Evolutionary conservation across 2,888 invertebrate species (phyloP), one percentile per base, ranked within the genome.

Genomic region (Lymantria monacha): DNA sequence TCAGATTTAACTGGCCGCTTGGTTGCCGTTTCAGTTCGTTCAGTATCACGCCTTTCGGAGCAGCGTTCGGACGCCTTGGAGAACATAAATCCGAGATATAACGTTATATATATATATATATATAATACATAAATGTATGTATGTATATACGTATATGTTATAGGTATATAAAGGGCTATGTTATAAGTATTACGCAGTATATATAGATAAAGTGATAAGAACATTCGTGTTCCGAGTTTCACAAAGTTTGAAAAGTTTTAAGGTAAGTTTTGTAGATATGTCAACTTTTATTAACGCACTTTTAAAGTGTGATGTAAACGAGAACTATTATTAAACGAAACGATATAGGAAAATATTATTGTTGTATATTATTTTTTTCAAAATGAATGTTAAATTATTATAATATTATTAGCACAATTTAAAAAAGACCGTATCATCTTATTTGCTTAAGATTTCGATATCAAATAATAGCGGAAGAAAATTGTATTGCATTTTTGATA

Each of bases 221-320:
- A 46, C 11, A 33, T 11, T 30, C 43, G 56, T 51, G 53, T 46
- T 48, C 36, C 38, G 59, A 55, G 62, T 55, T 48, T 11, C 22
- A 54, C 47, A 56, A 58, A 65, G 55, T 68, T 63, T 54, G 9
- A 14, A 45, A 66, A 65, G 48, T 66, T 66, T 46, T 14, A 15
- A 9, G 66, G 66, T 67, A 48, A 67, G 66, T 67, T 67, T 51
- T 10, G 1, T 57, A 66, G 51, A 68, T 63, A 52, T 22, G 14
- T 63, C 49, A 66, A 66, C 55, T 60, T 68, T 63, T 66, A 44
- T 33, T 7, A 8, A 11, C 0, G 22, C 7, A 9, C 0, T 33
- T 38, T 45, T 48, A 42, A 14, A 13, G n/a, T 33, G 30, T n/a
- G n/a, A n/a, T n/a, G 22, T 42, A 3, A 13, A 40, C n/a, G 3